Conservation (phyloP, 2,888 invertebrate genomes). For the Nomada flava region DNA sequence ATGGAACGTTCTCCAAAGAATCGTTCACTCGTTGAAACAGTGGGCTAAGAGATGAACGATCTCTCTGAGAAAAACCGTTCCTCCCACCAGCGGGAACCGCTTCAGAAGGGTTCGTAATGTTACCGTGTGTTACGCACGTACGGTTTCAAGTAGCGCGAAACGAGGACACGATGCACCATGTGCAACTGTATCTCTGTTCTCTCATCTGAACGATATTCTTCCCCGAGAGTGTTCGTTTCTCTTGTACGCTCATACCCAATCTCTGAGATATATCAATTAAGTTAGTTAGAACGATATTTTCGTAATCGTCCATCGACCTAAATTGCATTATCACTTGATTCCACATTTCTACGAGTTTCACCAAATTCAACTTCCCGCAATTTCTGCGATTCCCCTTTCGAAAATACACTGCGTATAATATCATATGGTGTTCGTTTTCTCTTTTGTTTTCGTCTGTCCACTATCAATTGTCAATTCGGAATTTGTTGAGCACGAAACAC, state of each 20-base stretch:
- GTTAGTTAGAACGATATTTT: no score
- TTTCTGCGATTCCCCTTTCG: not conserved
- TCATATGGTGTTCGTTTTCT: not conserved
- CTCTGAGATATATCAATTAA: no score
- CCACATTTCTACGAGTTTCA: no score
- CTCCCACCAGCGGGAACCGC: not conserved
- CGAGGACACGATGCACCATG: conserved; percentile 34
- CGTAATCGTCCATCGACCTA: no score
- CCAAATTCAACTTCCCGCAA: no score
- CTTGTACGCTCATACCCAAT: not conserved
- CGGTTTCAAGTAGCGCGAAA: conserved; percentile 31
- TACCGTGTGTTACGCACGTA: conserved; percentile 27
- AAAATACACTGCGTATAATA: not conserved
- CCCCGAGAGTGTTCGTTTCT: not conserved
- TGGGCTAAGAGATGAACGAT: conserved; percentile 18
- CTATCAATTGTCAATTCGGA: conserved; percentile 18
- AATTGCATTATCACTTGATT: no score
- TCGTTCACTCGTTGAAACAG: conserved; percentile 5
- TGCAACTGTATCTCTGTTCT: conserved; percentile 2
- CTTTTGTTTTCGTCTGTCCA: not conserved
- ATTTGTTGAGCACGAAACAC: not conserved
- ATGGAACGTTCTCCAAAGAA: not conserved
- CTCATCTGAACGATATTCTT: not conserved
- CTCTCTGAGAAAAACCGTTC: not conserved
- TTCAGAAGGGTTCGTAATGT: conserved; percentile 29